Percentiles rank a stretch among this genome's conserved stretches.
Conservation (phyloP, 2,113 vertebrate species). For the Oostethus manadensis region DNA sequence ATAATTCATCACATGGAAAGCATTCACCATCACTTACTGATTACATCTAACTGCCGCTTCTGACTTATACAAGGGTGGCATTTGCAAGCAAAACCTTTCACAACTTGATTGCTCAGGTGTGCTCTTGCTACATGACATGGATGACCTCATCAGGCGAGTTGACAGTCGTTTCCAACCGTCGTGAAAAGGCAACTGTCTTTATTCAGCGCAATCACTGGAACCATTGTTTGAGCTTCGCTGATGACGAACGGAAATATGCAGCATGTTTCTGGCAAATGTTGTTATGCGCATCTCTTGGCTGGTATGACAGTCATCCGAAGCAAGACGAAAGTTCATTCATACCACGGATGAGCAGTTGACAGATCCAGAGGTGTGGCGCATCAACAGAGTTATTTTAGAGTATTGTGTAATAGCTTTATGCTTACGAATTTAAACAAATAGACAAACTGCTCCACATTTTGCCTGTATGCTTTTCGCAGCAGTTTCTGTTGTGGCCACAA, state of each 20-base stretch:
- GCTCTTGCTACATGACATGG: constrained; percentile 16
- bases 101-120: constrained; percentile 31
- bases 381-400: constrained; percentile 44
- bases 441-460: constrained; percentile 7
- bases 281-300: constrained; percentile 12
- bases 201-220: constrained; percentile 32
- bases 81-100: constrained; percentile 35
- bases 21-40: constrained; percentile 15
- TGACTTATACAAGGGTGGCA: constrained; percentile 15
- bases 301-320: constrained; percentile 44
- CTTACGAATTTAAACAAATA: background rate
- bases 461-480: background rate
- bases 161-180: constrained; percentile 29
- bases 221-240: constrained; percentile 42
- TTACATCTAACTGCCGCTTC: constrained; percentile 19
- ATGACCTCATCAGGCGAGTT: constrained; percentile 37
- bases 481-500: background rate
- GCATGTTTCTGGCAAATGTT: constrained; percentile 4
- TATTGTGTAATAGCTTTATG: constrained; percentile 19
- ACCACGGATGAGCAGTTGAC: constrained; percentile 20
- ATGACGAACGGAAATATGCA: constrained; percentile 26
- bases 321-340: constrained; percentile 29
- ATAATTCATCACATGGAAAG: constrained; percentile 44
- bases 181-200: constrained; percentile 21
- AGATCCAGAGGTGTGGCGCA: constrained; percentile 31